These are phyloP conservation scores for Ammodytes dubius DNA, from an alignment of 2,113 vertebrate species.

Conservation along the genomic window DNA sequence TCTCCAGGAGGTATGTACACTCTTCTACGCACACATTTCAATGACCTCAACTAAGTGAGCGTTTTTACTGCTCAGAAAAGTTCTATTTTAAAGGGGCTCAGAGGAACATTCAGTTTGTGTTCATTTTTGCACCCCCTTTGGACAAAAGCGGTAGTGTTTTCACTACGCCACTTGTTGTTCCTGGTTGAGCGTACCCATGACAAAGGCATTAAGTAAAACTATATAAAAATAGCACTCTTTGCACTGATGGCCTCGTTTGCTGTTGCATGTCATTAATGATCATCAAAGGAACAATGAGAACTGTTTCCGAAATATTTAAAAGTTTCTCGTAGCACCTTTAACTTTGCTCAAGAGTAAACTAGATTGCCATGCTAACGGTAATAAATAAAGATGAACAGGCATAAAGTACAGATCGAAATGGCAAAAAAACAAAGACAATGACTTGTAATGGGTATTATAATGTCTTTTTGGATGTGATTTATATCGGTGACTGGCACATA, in stretches of 20 bases:
- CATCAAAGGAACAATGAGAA: too few relatives aligned
- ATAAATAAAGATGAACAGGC: slow-evolving; percentile 11
- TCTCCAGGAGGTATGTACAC: background rate
- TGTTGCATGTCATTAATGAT: too few relatives aligned
- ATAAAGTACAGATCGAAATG: slow-evolving; percentile 15
- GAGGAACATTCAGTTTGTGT: too few relatives aligned
- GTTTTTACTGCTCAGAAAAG: background rate
- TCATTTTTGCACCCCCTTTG: too few relatives aligned
- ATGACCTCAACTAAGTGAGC: background rate
- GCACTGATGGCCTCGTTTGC: too few relatives aligned
- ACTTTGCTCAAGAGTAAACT: background rate
- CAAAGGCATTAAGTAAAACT: too few relatives aligned
- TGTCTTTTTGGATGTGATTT: slow-evolving; percentile 65
- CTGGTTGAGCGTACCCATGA: too few relatives aligned
- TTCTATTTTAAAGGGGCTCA: background rate
- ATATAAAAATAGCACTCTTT: too few relatives aligned
- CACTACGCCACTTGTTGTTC: too few relatives aligned
- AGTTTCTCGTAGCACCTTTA: too few relatives aligned
- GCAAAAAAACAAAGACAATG: slow-evolving; percentile 56
- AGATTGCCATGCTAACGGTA: background rate
- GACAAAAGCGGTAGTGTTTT: too few relatives aligned
- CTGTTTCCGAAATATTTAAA: too few relatives aligned
- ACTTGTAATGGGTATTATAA: slow-evolving; percentile 55
- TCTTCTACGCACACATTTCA: background rate
- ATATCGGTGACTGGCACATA: slow-evolving; percentile 75